Evolutionary conservation across 2,797 vertebrate genomes (phyloP).

Genomic region (Pseudocheirus occidentalis): DNA sequence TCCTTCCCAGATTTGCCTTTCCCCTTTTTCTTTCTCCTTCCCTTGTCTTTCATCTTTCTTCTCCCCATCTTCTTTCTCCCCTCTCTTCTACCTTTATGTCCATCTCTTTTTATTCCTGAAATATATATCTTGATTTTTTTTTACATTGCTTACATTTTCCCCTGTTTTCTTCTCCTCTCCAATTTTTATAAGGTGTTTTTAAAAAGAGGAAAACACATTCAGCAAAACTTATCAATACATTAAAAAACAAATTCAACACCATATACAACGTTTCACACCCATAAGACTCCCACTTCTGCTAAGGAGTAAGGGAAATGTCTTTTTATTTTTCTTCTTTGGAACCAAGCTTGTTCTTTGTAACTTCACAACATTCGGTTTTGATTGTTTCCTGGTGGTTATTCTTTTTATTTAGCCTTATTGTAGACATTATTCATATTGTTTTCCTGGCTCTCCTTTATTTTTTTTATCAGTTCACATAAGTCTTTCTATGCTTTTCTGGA

Average conservation of each 20-base stretch:
- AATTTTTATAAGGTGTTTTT: background rate
- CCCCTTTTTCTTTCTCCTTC: background rate
- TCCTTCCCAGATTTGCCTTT: background rate
- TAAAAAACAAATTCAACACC: background rate
- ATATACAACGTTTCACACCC: background rate
- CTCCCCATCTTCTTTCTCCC: background rate
- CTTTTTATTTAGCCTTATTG: background rate
- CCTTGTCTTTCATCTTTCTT: background rate
- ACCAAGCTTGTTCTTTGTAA: background rate
- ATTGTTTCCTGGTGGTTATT: background rate
- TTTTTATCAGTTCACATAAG: background rate
- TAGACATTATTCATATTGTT: background rate
- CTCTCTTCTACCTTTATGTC: background rate
- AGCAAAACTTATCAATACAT: background rate
- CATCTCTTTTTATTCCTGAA: background rate
- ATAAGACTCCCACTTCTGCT: background rate
- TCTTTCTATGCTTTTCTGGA: background rate
- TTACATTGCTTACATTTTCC: background rate
- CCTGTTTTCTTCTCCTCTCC: background rate
- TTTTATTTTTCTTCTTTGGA: background rate
- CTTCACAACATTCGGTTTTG: background rate
- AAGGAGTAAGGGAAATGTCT: background rate
- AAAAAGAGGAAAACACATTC: background rate
- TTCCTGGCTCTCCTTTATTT: background rate
- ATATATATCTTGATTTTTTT: background rate